Conservation (phyloP, 1,140 invertebrate genomes). For the Trichogramma pretiosum region DNA sequence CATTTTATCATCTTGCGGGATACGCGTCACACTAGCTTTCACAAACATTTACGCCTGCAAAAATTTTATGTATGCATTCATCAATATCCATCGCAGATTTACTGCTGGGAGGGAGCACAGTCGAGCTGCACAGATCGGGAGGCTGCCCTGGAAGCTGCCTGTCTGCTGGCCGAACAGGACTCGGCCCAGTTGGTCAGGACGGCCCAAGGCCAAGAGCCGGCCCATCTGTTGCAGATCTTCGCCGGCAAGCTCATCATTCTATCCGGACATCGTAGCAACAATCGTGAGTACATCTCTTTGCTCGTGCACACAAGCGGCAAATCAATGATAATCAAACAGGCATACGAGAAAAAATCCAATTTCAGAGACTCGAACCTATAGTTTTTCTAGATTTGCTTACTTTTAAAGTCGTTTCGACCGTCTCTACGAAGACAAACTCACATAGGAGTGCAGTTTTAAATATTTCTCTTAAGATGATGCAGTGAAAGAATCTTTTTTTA, state of each 20-base stretch:
- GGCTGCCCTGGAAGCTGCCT: conserved; percentile 53
- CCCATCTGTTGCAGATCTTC: conserved; percentile 84
- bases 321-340: conserved; percentile 2
- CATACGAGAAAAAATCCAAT: neutral
- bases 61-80: too few relatives aligned
- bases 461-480: too few relatives aligned
- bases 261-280: conserved; percentile 54
- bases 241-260: conserved; percentile 78
- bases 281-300: conserved; percentile 46
- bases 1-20: too few relatives aligned
- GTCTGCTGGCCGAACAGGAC: conserved; percentile 56
- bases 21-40: too few relatives aligned
- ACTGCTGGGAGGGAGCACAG: conserved; percentile 55
- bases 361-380: too few relatives aligned
- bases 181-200: conserved; percentile 66
- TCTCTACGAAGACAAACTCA: too few relatives aligned
- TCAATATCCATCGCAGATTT: conserved; percentile 31
- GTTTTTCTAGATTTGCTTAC: too few relatives aligned
- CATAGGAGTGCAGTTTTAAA: too few relatives aligned
- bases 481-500: too few relatives aligned
- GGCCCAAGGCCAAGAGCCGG: conserved; percentile 79
- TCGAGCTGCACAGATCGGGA: conserved; percentile 58
- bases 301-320: neutral
- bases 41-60: too few relatives aligned
- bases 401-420: too few relatives aligned